These are phyloP conservation scores for Nebria salina DNA, from an alignment of 2,888 invertebrate genomes.

Conservation along the genomic window DNA sequence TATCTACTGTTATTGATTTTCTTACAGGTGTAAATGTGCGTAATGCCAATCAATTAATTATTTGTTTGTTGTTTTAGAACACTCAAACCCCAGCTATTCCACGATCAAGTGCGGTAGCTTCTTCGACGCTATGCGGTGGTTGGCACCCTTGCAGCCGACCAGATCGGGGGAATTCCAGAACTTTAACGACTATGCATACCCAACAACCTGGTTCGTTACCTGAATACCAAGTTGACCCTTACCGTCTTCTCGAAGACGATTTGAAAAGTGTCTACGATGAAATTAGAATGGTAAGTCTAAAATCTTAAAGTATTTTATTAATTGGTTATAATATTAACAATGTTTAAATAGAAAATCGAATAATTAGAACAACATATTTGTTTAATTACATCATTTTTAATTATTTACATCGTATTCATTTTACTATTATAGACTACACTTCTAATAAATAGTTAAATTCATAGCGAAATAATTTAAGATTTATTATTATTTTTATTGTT, in stretches of 20 bases:
- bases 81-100: conserved; percentile 4
- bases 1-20: no score
- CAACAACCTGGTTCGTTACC: conserved; percentile 83
- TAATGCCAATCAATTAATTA: background rate
- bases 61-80: background rate
- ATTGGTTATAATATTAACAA: background rate
- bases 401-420: no score
- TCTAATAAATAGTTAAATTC: no score
- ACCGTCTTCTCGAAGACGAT: conserved; percentile 86
- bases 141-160: conserved; percentile 59
- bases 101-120: conserved; percentile 43
- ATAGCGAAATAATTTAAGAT: no score
- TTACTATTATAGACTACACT: no score
- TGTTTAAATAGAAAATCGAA: background rate
- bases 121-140: conserved; percentile 55
- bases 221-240: conserved; percentile 87
- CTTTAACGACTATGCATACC: conserved; percentile 77
- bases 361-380: background rate
- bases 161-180: conserved; percentile 56
- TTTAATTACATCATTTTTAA: no score
- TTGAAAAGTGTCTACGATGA: conserved; percentile 86
- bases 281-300: conserved; percentile 78
- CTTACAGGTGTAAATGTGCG: background rate
- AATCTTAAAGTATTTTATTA: background rate
- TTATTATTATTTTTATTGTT: no score